These are phyloP conservation scores for Saccostrea cuccullata DNA, from an alignment of 1,140 invertebrate genomes.

Conservation along the genomic window DNA sequence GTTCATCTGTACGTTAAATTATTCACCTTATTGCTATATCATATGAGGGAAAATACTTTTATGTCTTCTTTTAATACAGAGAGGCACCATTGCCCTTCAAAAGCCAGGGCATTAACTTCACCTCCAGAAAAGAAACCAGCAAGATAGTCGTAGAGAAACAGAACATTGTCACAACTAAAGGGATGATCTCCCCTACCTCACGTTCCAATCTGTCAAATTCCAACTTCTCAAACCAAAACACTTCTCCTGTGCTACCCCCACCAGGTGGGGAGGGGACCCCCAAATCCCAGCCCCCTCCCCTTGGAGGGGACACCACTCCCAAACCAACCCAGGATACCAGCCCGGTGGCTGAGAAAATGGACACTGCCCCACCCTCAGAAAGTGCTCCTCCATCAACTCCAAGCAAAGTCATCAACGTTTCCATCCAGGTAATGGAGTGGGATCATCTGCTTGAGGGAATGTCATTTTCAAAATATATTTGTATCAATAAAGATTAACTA, in stretches of 20 bases:
- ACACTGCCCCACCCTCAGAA: not conserved
- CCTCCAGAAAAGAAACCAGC: slow-evolving; percentile 88
- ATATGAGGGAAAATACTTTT: slow-evolving; percentile 74
- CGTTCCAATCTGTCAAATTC: slow-evolving; percentile 53
- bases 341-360: slow-evolving; percentile 44
- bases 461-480: too few relatives aligned
- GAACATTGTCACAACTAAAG: slow-evolving; percentile 81
- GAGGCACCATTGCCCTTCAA: slow-evolving; percentile 81
- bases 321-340: slow-evolving; percentile 37
- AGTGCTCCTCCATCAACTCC: slow-evolving; percentile 39
- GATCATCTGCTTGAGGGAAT: too few relatives aligned
- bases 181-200: slow-evolving; percentile 61
- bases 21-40: not conserved
- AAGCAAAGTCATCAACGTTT: not conserved
- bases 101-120: slow-evolving; percentile 82
- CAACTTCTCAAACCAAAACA: slow-evolving; percentile 42
- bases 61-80: slow-evolving; percentile 77
- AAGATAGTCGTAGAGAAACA: slow-evolving; percentile 90
- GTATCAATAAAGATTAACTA: too few relatives aligned
- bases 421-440: not conserved
- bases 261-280: slow-evolving; percentile 44
- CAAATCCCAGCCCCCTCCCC: slow-evolving; percentile 34
- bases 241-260: not conserved
- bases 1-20: not conserved
- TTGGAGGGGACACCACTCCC: slow-evolving; percentile 27